Conservation (phyloP, 1,140 invertebrate species). For the Drosophila baimaii region DNA sequence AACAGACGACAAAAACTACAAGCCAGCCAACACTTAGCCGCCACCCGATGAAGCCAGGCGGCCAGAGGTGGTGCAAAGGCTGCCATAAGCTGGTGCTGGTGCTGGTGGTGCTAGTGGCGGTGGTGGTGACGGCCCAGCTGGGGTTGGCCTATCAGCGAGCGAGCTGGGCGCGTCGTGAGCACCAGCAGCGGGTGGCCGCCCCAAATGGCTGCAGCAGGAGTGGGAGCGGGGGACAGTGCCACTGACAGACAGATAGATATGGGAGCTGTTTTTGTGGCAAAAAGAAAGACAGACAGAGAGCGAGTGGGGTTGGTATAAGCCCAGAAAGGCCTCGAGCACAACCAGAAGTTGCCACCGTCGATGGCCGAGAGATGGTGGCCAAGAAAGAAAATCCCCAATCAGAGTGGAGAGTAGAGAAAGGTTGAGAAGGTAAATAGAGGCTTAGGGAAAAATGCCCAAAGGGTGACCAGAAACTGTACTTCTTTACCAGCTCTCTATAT, state of each 20-base stretch:
- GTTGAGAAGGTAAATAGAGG: constrained; percentile 3
- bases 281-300: not conserved
- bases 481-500: too few species aligned
- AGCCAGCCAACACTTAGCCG: constrained; percentile 39
- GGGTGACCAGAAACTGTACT: too few species aligned
- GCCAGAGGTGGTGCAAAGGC: not conserved
- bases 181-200: constrained; percentile 47
- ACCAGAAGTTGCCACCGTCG: constrained; percentile 43
- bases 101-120: not conserved
- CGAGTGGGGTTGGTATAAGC: constrained; percentile 13
- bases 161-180: constrained; percentile 39
- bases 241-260: constrained; percentile 19
- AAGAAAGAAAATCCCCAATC: constrained; percentile 21
- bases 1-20: constrained; percentile 48
- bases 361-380: constrained; percentile 26
- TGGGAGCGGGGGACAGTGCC: not conserved
- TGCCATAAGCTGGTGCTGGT: not conserved
- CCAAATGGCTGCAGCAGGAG: constrained; percentile 35
- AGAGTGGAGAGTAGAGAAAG: constrained; percentile 6
- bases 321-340: too few species aligned
- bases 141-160: constrained; percentile 39
- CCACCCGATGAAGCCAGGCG: not conserved
- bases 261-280: not conserved
- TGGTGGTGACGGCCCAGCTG: not conserved
- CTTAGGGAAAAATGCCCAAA: not conserved